phyloP scores from a whole-genome alignment of 2,888 invertebrate genomes.

The Stenchaetothrips biformis region DNA sequence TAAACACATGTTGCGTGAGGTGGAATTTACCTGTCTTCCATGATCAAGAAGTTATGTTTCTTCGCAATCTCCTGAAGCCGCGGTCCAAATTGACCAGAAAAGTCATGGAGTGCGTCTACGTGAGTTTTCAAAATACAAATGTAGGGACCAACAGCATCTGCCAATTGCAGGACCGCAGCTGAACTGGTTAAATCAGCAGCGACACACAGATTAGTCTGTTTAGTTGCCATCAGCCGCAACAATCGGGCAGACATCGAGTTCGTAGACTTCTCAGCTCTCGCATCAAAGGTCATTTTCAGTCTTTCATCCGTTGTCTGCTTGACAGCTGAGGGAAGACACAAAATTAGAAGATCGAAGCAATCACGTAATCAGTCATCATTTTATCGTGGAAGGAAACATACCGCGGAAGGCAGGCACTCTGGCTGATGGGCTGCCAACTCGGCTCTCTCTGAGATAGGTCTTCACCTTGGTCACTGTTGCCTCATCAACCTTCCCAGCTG shows the following conservation, averaged over 20 bases:
- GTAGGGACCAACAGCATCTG: conserved; percentile 72
- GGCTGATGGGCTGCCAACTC: neutral
- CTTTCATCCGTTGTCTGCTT: conserved; percentile 43
- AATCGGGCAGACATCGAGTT: conserved; percentile 61
- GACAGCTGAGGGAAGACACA: neutral
- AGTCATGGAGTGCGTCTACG: conserved; percentile 81
- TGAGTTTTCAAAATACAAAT: conserved; percentile 88
- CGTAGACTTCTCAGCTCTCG: conserved; percentile 56
- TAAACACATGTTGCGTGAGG: neutral
- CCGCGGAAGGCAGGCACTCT: conserved; percentile 37
- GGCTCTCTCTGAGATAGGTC: conserved; percentile 37
- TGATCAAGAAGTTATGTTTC: conserved; percentile 77
- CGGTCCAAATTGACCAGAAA: conserved; percentile 57
- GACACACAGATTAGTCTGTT: conserved; percentile 83
- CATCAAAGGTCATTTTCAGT: conserved; percentile 55
- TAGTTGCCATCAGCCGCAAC: conserved; percentile 72
- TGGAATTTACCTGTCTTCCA: conserved; percentile 71
- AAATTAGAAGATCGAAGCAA: conserved; percentile 29
- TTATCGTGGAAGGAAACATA: neutral
- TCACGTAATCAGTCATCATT: neutral
- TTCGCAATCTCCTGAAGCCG: conserved; percentile 63
- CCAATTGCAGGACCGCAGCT: conserved; percentile 64
- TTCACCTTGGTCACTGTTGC: conserved; percentile 52
- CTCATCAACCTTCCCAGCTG: conserved; percentile 57
- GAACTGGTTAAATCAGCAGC: conserved; percentile 78